Evolutionary conservation across 1,140 invertebrate species (phyloP).

Genomic region (Dreissena rostriformis): DNA sequence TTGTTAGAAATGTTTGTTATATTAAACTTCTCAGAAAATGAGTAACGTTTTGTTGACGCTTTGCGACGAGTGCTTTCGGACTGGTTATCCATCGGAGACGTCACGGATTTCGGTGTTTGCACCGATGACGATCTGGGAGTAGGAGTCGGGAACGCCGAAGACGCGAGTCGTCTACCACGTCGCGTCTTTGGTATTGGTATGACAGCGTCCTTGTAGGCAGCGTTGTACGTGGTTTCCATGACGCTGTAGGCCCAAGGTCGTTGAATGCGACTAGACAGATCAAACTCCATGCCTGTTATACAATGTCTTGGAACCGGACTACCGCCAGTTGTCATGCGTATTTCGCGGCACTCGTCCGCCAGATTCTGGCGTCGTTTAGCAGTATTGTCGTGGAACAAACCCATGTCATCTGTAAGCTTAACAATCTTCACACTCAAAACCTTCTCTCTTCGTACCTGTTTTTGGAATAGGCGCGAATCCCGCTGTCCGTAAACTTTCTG

Average conservation of each 20-base stretch:
- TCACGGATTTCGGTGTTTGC: neutral
- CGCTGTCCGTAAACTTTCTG: constrained; percentile 45
- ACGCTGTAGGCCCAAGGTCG: constrained; percentile 51
- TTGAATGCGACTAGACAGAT: constrained; percentile 19
- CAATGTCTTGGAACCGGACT: constrained; percentile 9
- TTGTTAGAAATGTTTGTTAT: neutral
- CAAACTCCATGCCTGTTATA: constrained; percentile 14
- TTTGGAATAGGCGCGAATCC: constrained; percentile 44
- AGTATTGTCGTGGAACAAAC: constrained; percentile 21
- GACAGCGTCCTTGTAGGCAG: constrained; percentile 28
- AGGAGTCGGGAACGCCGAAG: neutral
- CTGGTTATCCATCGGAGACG: neutral
- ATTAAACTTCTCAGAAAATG: neutral
- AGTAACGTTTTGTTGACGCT: constrained; percentile 23
- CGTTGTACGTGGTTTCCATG: constrained; percentile 43
- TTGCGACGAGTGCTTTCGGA: neutral
- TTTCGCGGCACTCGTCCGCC: constrained; percentile 23
- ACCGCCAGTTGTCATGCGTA: constrained; percentile 31
- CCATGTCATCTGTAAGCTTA: constrained; percentile 33
- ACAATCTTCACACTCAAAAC: constrained; percentile 5
- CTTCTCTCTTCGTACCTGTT: constrained; percentile 45
- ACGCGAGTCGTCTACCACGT: neutral
- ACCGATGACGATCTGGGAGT: neutral
- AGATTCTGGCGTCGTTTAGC: constrained; percentile 24
- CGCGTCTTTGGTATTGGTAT: constrained; percentile 24